Evolutionary conservation across 2,113 vertebrate species (phyloP), one percentile per base, ranked within the genome.

Genomic region (Lagopus leucura): DNA sequence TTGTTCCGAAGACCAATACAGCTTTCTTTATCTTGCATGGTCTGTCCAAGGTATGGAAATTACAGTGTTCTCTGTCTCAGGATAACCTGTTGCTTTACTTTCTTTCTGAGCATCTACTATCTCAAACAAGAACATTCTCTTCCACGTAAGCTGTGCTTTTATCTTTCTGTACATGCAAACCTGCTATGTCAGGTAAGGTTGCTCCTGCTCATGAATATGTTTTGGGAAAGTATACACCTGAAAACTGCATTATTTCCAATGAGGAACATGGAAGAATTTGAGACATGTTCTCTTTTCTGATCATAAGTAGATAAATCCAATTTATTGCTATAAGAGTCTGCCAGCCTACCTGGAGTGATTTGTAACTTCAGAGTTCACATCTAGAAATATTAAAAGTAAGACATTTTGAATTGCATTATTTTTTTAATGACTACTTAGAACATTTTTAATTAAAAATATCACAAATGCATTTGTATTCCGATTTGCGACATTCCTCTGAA

Each of bases 141-240:
- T 17, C 63, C 50, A 32, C 5, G 0, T 16, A 22, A 72, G n/a
- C 63, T 86, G 30, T 71, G 13, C 42, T 75, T 54, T 40, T 57
- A 28, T 71, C 16, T 38, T 58, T 47, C 47, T 47, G 7, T 27
- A 22, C 22, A 1, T 13, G 3, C 1, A 8, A 38, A 54, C 34
- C 25, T 64, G 3, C 67, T 30, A 0, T 15, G 5, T 16, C 27
- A 20, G 57, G 86, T 32, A 17, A 69, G 42, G 15, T 55, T 58
- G 22, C 55, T 77, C 42, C 22, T 1, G 0, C 20, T 45, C 8
- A 45, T 3, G 43, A 24, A 1, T 22, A 2, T 13, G 4, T 20
- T 64, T 72, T 24, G 28, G 50, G n/a, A 76, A 60, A 14, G 16
- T 64, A 12, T 32, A 10, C 19, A 13, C 13, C 45, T 63, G 36